Base-by-base conservation (phyloP, 2,113 vertebrate species). In the Sylvietta virens region DNA sequence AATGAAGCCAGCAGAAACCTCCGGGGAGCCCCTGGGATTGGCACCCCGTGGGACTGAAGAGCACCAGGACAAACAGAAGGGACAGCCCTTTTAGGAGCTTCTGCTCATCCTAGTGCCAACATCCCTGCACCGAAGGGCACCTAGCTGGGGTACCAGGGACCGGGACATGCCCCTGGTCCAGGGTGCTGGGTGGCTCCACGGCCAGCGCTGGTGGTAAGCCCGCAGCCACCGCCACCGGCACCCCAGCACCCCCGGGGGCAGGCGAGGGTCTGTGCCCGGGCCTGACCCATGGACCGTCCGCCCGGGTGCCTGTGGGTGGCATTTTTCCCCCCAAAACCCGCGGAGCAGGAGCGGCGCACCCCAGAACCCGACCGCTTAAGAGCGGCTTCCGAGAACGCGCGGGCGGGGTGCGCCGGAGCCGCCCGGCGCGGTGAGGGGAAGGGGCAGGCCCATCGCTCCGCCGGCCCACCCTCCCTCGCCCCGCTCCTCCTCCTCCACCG, bases 321-420 rank as follows among this genome's bases (percentile, higher is more conserved):
- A 65, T 5, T 7, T 88, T 60, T 2, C 11, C 31, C 31, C 42
- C 60, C 26, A 16, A 73, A 64, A 69, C n/a, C 23, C 6, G 8
- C 19, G 10, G 54, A 47, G 50, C 50, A 12, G 30, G 15, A 65
- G 7, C 9, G 6, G 18, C 10, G 23, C 65, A 14, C 14, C 20
- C 13, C 33, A 0, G 1, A 50, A 42, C 45, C 27, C 66, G 23
- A 51, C 7, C 19, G 30, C 31, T 6, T 12, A 31, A 11, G 8
- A 37, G 15, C 19, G 2, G 21, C 6, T 4, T 1, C 10, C 4
- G 7, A 39, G 1, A 21, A 30, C 2, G 1, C 33, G 18, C 18
- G 3, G 14, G 0, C 33, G 28, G 40, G 11, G 3, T 2, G 7
- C 42, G 11, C 37, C 16, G 5, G 3, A 22, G 37, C 70, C 54